phyloP scores from a whole-genome alignment of 2,888 invertebrate genomes.

The Dolichopus griseipennis region DNA sequence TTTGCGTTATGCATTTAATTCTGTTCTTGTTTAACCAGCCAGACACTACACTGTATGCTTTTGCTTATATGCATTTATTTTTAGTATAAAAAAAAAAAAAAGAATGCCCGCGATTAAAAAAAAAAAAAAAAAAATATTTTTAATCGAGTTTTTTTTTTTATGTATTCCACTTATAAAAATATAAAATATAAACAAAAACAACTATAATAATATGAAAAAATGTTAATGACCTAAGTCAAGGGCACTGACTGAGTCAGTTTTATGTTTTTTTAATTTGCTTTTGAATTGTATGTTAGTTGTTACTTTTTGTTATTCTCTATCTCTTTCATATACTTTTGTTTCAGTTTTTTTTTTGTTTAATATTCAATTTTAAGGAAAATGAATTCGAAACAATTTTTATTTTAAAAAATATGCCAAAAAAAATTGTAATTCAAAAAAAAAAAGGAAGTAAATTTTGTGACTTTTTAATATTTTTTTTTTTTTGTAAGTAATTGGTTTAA shows the following conservation, averaged over 20 bases:
- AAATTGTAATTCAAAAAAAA: too few species aligned
- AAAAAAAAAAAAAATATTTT: slow-evolving; percentile 31
- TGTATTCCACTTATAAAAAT: slow-evolving; percentile 14
- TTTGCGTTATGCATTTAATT: too few species aligned
- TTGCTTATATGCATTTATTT: too few species aligned
- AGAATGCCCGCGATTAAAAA: background rate
- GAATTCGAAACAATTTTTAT: too few species aligned
- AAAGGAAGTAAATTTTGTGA: background rate
- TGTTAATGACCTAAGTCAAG: slow-evolving; percentile 42
- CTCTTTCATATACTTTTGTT: too few species aligned
- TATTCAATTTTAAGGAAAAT: too few species aligned
- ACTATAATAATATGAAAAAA: slow-evolving; percentile 18
- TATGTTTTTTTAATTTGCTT: slow-evolving; percentile 11
- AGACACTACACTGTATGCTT: too few species aligned
- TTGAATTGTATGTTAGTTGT: too few species aligned
- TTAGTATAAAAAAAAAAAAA: too few species aligned
- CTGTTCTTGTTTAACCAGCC: too few species aligned
- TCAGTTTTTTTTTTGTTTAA: background rate
- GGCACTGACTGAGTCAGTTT: slow-evolving; percentile 33
- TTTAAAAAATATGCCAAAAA: too few species aligned
- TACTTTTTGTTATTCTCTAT: too few species aligned
- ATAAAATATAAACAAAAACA: slow-evolving; percentile 7
- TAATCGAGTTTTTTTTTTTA: slow-evolving; percentile 30
- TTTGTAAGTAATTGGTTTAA: background rate
- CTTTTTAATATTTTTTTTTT: background rate